Base-by-base conservation (phyloP, 2,888 invertebrate genomes). In the Chloroclysta siterata region DNA sequence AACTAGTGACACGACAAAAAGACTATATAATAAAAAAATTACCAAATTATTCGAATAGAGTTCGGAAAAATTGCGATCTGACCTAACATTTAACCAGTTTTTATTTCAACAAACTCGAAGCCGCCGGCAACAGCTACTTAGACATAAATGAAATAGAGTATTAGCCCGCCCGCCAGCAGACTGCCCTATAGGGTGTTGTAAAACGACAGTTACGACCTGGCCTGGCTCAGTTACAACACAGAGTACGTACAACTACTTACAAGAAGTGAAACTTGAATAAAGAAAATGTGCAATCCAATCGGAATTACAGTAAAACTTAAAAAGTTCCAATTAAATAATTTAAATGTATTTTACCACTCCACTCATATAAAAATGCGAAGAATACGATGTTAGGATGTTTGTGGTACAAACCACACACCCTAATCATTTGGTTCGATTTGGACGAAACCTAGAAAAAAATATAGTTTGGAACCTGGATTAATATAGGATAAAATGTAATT, bases 91-190 rank as follows among this genome's bases (percentile, higher is more conserved):
- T 15, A 13, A 36, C 48, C 15, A 29, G 4, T 33, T 51, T 50
- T 51, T 33, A 58, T 51, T 28, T n/a, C 13, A 53, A 13, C 41
- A 44, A 28, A 17, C 17, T 22, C 13, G 10, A 48, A 56, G 4
- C 56, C 48, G 48, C 10, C 22, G 28, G 48, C 48, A 41, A 41
- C 41, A 48, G 62, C 68, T 81, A 84, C 83, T 85, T 83, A 83
- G 82, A 80, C 76, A 80, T 81, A 82, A 85, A 86, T 83, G 82
- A 82, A 84, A 81, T 76, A 79, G 73, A 74, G 74, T 79, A 83
- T 77, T 79, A 80, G 79, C 65, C 61, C 59, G 65, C 65, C 68
- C 68, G 71, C 73, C 62, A 71, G 76, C 73, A 73, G 82, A 85
- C 79, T 81, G 80, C 79, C 70, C 86, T 71, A 70, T 76, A 59